Base-by-base conservation (phyloP, 2,888 invertebrate species). In the Coremacera marginata region DNA sequence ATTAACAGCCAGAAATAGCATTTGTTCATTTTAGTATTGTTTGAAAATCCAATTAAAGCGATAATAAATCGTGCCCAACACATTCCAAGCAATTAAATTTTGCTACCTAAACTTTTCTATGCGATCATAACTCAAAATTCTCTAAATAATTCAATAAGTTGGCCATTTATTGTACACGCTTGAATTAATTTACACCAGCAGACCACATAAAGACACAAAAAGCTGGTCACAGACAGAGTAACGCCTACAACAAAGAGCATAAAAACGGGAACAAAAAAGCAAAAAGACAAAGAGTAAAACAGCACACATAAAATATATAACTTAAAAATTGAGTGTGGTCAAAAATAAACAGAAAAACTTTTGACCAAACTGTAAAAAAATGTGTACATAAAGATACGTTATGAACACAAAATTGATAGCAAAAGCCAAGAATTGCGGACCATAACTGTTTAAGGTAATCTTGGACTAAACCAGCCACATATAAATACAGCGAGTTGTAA, bases 81-180 rank as follows among this genome's bases (percentile, higher is more conserved):
- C 27, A 68, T 68, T 68, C 68, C 68, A 27, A 9, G 19, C 68
- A 68, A 68, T 68, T 68, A 22, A 68, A 68, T 68, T 68, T 44
- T 44, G 44, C 44, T 44, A 44, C 11, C 44, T 44, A 11, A 44
- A 44, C 44, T 44, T 44, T 44, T 44, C 44, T 44, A 44, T 62
- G 8, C 5, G 51, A 14, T 51, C 2, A 27, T 60, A 60, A 49
- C 49, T 73, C 62, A 73, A 44, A 49, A 62, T 62, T 73, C 49
- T 49, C n/a, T 14, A 72, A 72, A 37, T 60, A 34, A 60, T 73
- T 73, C 72, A 62, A 73, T 73, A 27, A 73, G 44, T 62, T 63
- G n/a, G 62, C 60, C 62, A 49, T 73, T 73, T 73, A 62, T 62
- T 62, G 37, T 63, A 49, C 49, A 73, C 72, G 62, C 72, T 62